phyloP scores from a whole-genome alignment of 2,113 vertebrate genomes.

The Nibea albiflora region DNA sequence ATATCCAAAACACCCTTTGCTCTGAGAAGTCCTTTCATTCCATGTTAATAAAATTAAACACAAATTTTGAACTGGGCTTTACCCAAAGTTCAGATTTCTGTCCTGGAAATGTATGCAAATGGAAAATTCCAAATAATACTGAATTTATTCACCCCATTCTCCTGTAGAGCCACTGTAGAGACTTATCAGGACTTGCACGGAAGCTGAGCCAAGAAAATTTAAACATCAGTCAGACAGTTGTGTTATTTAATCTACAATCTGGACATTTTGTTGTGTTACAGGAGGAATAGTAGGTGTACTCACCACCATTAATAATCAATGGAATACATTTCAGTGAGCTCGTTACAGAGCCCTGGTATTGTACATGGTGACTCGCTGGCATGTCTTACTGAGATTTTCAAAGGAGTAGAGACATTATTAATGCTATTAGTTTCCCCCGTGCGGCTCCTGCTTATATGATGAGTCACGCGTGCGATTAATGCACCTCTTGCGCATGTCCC shows the following conservation, averaged over 20 bases:
- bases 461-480: not conserved
- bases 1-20: too few species aligned
- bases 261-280: not conserved
- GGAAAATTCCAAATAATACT: not conserved
- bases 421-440: not conserved
- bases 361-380: conserved; percentile 11
- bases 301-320: not conserved
- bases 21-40: too few species aligned
- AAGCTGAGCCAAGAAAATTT: not conserved
- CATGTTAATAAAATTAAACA: too few species aligned
- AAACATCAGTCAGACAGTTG: not conserved
- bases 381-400: not conserved
- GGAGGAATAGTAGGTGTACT: not conserved
- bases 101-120: too few species aligned
- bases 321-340: not conserved
- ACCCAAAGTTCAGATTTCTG: too few species aligned
- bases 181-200: not conserved
- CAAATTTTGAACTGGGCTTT: too few species aligned
- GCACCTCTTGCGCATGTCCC: not conserved
- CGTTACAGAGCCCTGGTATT: not conserved
- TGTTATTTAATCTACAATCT: not conserved
- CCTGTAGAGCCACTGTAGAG: not conserved
- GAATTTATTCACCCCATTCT: too few species aligned
- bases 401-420: not conserved
- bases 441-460: conserved; percentile 1